Evolutionary conservation across 2,113 vertebrate species (phyloP), one percentile per base, ranked within the genome.

Genomic region (Puntigrus tetrazona): DNA sequence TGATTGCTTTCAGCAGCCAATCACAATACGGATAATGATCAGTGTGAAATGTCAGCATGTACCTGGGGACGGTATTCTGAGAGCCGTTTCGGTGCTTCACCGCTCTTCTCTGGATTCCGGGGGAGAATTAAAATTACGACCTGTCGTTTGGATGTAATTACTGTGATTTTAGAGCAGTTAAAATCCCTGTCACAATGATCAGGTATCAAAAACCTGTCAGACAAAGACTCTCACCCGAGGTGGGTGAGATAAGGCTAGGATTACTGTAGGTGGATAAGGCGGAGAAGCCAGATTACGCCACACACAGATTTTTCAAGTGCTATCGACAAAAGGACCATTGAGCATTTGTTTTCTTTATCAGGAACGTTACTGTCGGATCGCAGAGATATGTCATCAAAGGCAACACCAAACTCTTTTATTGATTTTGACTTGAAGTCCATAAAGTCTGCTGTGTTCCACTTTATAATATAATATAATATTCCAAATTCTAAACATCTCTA

Each of bases 141-240:
- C 43, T 59, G 43, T 27, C 73, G 82, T 86, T 86, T 81, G 47
- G 2, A 18, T 78, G 65, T 84, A 88, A 90, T 90, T 87, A 89
- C 83, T 59, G 78, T 86, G 83, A 87, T 89, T 88, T 89, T n/a
- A 25, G 9, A 29, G 82, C 77, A 89, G 82, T 89, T 88, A 84
- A 85, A 87, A 82, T 85, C 82, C 29, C 77, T 81, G 73, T 86
- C 63, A 65, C 18, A 63, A 29, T 27, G 86, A 85, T 84, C 61
- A 85, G 80, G 77, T 83, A 82, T 82, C 79, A 82, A 63, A 77
- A 87, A 82, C 16, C 67, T 63, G 50, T 78, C 74, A 69, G 45
- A 70, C 10, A 83, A 85, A 75, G 65, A 34, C 20, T 57, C 81
- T 81, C 2, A 8, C 38, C 20, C 7, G 34, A 73, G 74, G 79